These are phyloP conservation scores for Cephus cinctus DNA, from an alignment of 1,140 invertebrate genomes.

Conservation along the genomic window DNA sequence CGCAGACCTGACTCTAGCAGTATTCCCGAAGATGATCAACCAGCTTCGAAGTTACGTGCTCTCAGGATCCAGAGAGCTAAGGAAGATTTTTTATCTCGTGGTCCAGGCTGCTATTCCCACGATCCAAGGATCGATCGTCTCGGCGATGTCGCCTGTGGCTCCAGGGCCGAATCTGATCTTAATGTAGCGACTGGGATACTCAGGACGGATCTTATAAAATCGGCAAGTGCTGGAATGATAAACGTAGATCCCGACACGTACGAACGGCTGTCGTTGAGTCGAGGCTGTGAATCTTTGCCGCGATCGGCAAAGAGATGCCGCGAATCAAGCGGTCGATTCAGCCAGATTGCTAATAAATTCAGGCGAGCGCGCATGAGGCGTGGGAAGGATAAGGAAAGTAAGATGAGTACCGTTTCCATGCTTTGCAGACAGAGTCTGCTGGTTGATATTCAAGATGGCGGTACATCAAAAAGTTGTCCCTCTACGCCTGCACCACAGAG, in stretches of 20 bases:
- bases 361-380: conserved; percentile 56
- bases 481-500: conserved; percentile 31
- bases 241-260: conserved; percentile 62
- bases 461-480: conserved; percentile 30
- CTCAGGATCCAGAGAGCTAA: conserved; percentile 29
- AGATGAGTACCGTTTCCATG: conserved; percentile 60
- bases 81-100: conserved; percentile 32
- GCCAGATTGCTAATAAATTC: conserved; percentile 64
- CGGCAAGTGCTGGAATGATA: conserved; percentile 72
- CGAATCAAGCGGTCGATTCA: conserved; percentile 36
- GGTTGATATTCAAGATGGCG: conserved; percentile 53
- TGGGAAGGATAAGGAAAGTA: conserved; percentile 45
- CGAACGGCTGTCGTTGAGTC: conserved; percentile 47
- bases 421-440: conserved; percentile 68
- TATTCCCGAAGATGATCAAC: conserved; percentile 6
- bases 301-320: conserved; percentile 31
- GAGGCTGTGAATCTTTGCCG: conserved; percentile 48
- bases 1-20: too few species aligned
- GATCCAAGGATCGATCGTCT: background rate
- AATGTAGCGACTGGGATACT: too few species aligned
- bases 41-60: conserved; percentile 23
- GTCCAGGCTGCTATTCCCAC: conserved; percentile 23
- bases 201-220: conserved; percentile 58
- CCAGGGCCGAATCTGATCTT: too few species aligned
- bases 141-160: too few species aligned